phyloP scores from a whole-genome alignment of 1,140 invertebrate species.

The Mylabris phalerata region DNA sequence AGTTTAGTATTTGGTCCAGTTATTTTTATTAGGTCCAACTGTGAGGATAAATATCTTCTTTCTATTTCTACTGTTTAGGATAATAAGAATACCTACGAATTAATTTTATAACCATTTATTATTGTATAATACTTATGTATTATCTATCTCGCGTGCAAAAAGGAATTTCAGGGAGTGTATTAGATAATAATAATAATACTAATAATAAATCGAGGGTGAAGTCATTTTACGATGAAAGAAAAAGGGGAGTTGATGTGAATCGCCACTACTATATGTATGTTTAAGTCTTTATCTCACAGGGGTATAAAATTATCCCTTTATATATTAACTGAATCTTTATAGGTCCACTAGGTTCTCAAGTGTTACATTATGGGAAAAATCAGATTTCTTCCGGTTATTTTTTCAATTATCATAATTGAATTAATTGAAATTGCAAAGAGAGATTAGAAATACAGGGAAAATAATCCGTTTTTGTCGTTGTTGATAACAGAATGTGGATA shows the following conservation, averaged over 20 bases:
- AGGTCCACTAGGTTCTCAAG: not conserved
- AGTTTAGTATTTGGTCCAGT: not conserved
- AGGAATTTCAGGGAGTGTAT: constrained; percentile 15
- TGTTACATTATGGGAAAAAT: not conserved
- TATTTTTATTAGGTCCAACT: too few relatives aligned
- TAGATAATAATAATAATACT: constrained; percentile 10
- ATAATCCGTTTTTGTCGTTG: too few relatives aligned
- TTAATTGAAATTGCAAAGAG: not conserved
- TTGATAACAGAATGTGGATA: too few relatives aligned
- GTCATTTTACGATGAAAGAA: constrained; percentile 8
- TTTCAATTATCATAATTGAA: not conserved
- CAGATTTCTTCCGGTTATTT: too few relatives aligned
- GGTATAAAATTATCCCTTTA: constrained; percentile 18
- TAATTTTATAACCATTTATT: constrained; percentile 20
- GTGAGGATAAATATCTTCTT: too few relatives aligned
- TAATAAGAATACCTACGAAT: not conserved
- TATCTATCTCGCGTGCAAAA: constrained; percentile 5
- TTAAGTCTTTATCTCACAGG: too few relatives aligned
- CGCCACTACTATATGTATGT: constrained; percentile 6
- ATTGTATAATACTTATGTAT: constrained; percentile 10
- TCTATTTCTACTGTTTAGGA: too few relatives aligned
- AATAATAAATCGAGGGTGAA: constrained; percentile 16
- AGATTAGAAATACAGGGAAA: too few relatives aligned
- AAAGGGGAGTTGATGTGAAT: constrained; percentile 4
- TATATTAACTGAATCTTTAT: constrained; percentile 4